Percentiles rank a stretch among this genome's conserved stretches.
Conservation (phyloP, 2,797 vertebrate genomes). For the Oreonectes daqikongensis region DNA sequence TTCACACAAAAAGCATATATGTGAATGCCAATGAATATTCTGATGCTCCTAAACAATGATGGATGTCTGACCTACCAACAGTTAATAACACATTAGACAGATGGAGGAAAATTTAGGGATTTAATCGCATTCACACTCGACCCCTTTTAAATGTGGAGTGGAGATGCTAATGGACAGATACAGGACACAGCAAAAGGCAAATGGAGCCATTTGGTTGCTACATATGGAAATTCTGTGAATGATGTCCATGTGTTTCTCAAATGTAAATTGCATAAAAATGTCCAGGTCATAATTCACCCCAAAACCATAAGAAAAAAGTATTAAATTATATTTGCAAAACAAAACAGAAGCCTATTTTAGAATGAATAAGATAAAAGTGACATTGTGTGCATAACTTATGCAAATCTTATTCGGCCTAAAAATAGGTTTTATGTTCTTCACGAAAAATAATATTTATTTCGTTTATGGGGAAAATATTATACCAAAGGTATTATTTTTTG, state of each 20-base stretch:
- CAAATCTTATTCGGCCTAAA: not conserved
- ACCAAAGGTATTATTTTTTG: not conserved
- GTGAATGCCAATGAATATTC: not conserved
- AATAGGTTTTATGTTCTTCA: not conserved
- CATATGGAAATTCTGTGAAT: not conserved
- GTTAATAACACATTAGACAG: conserved; percentile 24
- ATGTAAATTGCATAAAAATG: conserved; percentile 1
- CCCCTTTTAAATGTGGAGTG: conserved; percentile 24
- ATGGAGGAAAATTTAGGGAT: not conserved
- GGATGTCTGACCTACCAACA: conserved; percentile 9
- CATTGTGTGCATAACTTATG: not conserved
- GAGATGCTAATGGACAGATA: conserved; percentile 33
- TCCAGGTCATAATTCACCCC: not conserved
- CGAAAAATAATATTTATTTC: not conserved
- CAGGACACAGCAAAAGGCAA: conserved; percentile 27
- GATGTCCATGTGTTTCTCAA: not conserved
- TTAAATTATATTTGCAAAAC: not conserved
- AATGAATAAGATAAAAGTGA: not conserved
- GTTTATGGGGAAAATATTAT: not conserved
- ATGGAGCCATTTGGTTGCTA: conserved; percentile 4
- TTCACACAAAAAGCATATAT: not conserved
- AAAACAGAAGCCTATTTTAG: not conserved
- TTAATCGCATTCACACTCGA: conserved; percentile 14
- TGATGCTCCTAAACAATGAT: conserved; percentile 10
- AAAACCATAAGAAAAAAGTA: not conserved